Evolutionary conservation across 2,888 invertebrate genomes (phyloP), one percentile per base, ranked within the genome.

Genomic region (Drosophila meridionalis): DNA sequence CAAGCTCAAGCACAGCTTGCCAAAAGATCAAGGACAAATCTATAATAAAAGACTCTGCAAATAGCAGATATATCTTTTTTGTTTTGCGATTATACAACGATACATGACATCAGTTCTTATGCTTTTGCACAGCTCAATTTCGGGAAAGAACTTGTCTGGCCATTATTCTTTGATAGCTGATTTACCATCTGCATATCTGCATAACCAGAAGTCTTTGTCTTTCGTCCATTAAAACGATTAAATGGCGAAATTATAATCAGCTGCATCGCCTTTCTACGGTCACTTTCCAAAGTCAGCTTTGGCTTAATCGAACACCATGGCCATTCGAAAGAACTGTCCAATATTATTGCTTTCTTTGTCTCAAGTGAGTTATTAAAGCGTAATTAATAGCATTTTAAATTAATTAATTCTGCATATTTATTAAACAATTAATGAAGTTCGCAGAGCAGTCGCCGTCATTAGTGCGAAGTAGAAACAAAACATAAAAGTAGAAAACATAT

Each of bases 321-420:
- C 61, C 30, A 56, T 36, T 56, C 43, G 20, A 53, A 45, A 56
- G 68, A 57, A 69, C 61, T 42, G 43, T 64, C 59, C 30, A 56
- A 64, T 64, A 45, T 43, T 38, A 65, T 80, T 75, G 70, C 84
- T 88, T 87, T 82, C 80, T 87, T 89, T 87, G 84, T 82, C 69
- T 60, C 63, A 79, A 77, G 76, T 89, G 59, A 79, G 83, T 79
- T 89, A 87, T 89, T 86, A 89, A 85, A 81, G 57, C 68, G 74
- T 86, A 88, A 87, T 87, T 89, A 87, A 89, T 88, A 70, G 74
- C 73, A 76, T 82, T 86, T 88, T 90, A 83, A 88, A 86, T 88
- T 80, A 87, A 87, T 89, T 87, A 88, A 86, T 89, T 81, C 80
- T 78, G 85, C 88, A 89, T 86, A 89, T 82, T 89, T 89, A 87